Evolutionary conservation across 2,797 vertebrate species (phyloP).

Genomic region (Melanogrammus aeglefinus): DNA sequence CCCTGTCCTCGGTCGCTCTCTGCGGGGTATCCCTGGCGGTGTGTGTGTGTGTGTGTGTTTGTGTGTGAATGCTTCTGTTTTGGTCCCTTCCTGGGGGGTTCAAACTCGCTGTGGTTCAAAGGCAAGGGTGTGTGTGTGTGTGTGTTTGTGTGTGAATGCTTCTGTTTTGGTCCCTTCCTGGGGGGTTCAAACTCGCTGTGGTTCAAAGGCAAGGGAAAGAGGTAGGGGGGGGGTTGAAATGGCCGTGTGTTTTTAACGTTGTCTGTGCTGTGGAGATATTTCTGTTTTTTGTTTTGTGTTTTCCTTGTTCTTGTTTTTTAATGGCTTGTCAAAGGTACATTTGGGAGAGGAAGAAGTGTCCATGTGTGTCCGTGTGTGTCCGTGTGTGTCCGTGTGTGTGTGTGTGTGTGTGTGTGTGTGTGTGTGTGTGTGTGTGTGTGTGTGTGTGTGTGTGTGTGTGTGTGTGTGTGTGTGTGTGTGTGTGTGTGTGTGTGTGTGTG

Average conservation of each 20-base stretch:
- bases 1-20: not conserved
- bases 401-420: slow-evolving; percentile 12
- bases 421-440: slow-evolving; percentile 1
- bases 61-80: slow-evolving; percentile 12
- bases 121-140: not conserved
- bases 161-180: not conserved
- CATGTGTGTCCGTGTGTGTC: slow-evolving; percentile 13
- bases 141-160: slow-evolving; percentile 27
- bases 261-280: slow-evolving; percentile 42
- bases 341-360: not conserved
- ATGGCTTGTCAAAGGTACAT: slow-evolving; percentile 30
- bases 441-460: slow-evolving; percentile 12
- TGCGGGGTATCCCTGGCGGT: not conserved
- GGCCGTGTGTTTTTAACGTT: slow-evolving; percentile 39
- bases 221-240: slow-evolving; percentile 20
- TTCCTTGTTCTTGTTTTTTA: slow-evolving; percentile 41
- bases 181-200: slow-evolving; percentile 21
- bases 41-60: not conserved
- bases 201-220: slow-evolving; percentile 11
- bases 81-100: not conserved
- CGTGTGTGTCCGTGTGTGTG: not conserved
- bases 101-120: slow-evolving; percentile 25
- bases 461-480: slow-evolving; percentile 11
- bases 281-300: slow-evolving; percentile 17
- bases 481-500: slow-evolving; percentile 11